Evolutionary conservation across 2,113 vertebrate species (phyloP), one percentile per base, ranked within the genome.

Genomic region (Melospiza melodia): DNA sequence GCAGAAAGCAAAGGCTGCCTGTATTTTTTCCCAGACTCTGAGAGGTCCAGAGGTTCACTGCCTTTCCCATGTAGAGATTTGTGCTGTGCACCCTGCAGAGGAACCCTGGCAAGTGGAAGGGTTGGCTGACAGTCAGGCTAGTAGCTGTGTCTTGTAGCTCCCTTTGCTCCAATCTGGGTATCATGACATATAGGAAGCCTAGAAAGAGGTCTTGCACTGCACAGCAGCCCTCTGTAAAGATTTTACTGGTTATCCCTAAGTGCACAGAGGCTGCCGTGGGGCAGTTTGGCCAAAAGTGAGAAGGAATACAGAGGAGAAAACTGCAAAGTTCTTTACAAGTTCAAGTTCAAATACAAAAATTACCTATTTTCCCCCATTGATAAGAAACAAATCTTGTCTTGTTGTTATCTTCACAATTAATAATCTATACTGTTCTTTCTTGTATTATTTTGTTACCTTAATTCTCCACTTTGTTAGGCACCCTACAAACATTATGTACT

Each of bases 361-460:
- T 0, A n/a, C 31, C 10, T n/a, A 6, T 31, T 55, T 46, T 3
- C 3, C 12, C 19, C 11, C 15, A n/a, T 6, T 15, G 12, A 9
- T 31, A 65, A 68, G 27, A 73, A 67, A 58, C 8, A 52, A 84
- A 59, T 22, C 17, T 51, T 44, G 11, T 73, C 49, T 54, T 89
- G 5, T 28, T 83, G 24, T 46, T 66, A 21, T 46, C 24, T 33
- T 91, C 37, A 55, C 11, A 68, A 37, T 67, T 83, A 86, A 52
- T 61, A 41, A 43, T 8, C 18, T 48, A 13, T 39, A 25, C 12
- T 66, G 5, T 30, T 55, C 6, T 20, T 22, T 72, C 71, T 46
- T n/a, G 7, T n/a, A 28, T 30, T 7, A 16, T 58, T 87, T 91
- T 68, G 5, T 84, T 90, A 21, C 16, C 31, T 90, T 61, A 74